phyloP scores from a whole-genome alignment of 2,888 invertebrate species.

The Pandemis cinnamomeana region DNA sequence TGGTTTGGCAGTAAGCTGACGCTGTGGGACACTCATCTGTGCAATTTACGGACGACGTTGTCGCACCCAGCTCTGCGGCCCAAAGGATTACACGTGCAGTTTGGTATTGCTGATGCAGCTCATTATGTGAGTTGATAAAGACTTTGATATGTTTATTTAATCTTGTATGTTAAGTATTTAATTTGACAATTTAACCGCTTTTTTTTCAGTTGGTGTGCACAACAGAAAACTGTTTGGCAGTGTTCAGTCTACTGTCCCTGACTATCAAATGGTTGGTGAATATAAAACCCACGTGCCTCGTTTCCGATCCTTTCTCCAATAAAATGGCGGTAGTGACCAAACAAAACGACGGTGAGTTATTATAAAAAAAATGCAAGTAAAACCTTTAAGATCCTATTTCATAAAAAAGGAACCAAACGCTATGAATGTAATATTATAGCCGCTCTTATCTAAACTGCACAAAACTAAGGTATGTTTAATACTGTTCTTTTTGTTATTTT shows the following conservation, averaged over 20 bases:
- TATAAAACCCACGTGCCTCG: slow-evolving; percentile 65
- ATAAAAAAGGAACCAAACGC: no score
- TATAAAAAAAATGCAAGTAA: no score
- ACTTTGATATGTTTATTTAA: neutral
- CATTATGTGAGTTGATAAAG: slow-evolving; percentile 73
- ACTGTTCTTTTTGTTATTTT: slow-evolving; percentile 50
- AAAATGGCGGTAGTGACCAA: slow-evolving; percentile 88
- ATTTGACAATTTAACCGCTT: neutral
- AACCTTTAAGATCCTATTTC: no score
- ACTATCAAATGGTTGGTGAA: slow-evolving; percentile 88
- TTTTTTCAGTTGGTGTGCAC: slow-evolving; percentile 75
- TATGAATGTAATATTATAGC: no score
- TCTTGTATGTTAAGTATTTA: no score
- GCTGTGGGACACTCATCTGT: slow-evolving; percentile 76
- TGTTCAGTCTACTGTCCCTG: slow-evolving; percentile 90
- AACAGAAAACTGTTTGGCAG: slow-evolving; percentile 85
- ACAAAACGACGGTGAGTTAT: slow-evolving; percentile 85
- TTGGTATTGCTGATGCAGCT: slow-evolving; percentile 75
- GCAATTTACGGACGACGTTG: slow-evolving; percentile 69
- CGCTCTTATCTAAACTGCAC: no score
- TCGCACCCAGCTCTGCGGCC: slow-evolving; percentile 77
- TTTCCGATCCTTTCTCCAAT: slow-evolving; percentile 85
- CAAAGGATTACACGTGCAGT: slow-evolving; percentile 72
- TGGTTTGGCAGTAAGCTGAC: slow-evolving; percentile 80
- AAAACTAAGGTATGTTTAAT: neutral